Evolutionary conservation across 2,797 vertebrate species (phyloP).

Genomic region (Pipistrellus pygmaeus): DNA sequence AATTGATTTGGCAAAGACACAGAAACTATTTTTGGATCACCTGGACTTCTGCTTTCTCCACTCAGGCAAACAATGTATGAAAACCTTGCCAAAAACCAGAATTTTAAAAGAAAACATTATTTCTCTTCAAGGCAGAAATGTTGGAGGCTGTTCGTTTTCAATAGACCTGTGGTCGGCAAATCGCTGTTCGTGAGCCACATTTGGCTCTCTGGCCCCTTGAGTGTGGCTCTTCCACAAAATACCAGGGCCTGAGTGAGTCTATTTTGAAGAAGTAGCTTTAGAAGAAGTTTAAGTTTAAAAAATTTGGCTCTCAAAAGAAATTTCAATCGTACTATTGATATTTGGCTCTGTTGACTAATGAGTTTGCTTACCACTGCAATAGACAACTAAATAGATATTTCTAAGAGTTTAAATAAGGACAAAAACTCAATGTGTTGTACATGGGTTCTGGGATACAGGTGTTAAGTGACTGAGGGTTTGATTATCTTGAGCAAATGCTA

Average conservation of each 20-base stretch:
- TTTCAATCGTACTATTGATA: too few relatives aligned
- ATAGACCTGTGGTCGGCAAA: neutral
- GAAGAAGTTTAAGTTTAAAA: too few relatives aligned
- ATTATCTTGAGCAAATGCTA: conserved; percentile 6
- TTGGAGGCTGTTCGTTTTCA: neutral
- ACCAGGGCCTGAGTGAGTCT: too few relatives aligned
- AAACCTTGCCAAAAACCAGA: conserved; percentile 24
- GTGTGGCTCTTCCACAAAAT: too few relatives aligned
- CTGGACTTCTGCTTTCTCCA: conserved; percentile 23
- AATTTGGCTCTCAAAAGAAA: too few relatives aligned
- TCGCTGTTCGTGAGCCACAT: too few relatives aligned
- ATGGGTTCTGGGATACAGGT: neutral
- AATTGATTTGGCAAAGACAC: conserved; percentile 39
- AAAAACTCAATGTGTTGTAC: neutral
- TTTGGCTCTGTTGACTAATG: too few relatives aligned
- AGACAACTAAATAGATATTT: neutral
- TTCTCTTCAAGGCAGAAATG: conserved; percentile 33
- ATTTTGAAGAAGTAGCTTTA: too few relatives aligned
- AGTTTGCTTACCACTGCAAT: neutral
- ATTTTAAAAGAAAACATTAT: conserved; percentile 8
- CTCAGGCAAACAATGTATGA: neutral
- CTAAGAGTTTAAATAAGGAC: neutral
- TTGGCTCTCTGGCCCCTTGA: too few relatives aligned
- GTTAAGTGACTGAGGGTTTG: neutral
- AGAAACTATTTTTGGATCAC: conserved; percentile 57